Evolutionary conservation across 2,888 invertebrate species (phyloP).

Genomic region (Schizaphis graminum): DNA sequence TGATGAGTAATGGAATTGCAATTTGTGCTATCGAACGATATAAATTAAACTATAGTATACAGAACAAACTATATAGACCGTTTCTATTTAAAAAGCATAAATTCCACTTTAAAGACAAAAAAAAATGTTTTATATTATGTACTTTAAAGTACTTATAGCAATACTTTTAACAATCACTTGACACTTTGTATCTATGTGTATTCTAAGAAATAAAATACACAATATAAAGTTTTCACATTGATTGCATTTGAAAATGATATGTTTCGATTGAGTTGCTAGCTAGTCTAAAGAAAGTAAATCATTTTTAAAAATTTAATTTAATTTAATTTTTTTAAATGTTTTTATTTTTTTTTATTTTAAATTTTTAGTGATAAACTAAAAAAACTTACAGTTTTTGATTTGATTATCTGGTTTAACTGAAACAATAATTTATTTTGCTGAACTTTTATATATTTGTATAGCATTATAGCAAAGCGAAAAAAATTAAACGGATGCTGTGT

Average conservation of each 20-base stretch:
- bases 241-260: background rate
- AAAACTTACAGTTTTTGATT: background rate
- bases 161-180: background rate
- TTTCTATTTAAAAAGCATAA: background rate
- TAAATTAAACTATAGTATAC: background rate
- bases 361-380: background rate
- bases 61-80: background rate
- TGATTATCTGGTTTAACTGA: background rate
- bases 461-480: background rate
- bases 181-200: background rate
- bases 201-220: background rate
- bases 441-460: background rate
- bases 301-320: too few relatives aligned
- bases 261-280: background rate
- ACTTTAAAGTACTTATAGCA: background rate
- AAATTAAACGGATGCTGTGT: background rate
- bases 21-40: background rate
- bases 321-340: too few relatives aligned
- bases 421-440: background rate
- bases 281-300: background rate
- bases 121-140: background rate
- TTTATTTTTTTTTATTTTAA: background rate
- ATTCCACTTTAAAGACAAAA: background rate
- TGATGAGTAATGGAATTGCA: background rate
- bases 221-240: background rate